Evolutionary conservation across 2,888 invertebrate genomes (phyloP).

Genomic region (Agrotis ipsilon): DNA sequence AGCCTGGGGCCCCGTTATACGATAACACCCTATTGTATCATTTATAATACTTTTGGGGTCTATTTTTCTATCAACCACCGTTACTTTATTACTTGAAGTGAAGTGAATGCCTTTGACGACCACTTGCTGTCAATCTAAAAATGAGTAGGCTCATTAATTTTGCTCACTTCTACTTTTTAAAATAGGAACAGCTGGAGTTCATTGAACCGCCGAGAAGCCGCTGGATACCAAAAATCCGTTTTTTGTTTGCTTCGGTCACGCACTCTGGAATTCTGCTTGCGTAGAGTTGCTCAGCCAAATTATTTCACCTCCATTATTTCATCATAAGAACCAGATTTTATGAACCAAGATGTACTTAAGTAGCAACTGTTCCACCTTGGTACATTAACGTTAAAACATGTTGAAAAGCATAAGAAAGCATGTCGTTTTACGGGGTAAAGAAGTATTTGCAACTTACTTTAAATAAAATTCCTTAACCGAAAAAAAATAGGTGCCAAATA

Average conservation of each 20-base stretch:
- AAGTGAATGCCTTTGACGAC: not conserved
- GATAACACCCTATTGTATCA: no score
- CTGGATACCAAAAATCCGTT: not conserved
- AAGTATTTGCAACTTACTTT: no score
- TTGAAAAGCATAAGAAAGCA: not conserved
- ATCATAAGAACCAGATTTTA: slow-evolving; percentile 9
- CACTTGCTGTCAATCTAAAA: not conserved
- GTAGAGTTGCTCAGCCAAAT: not conserved
- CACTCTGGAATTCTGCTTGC: not conserved
- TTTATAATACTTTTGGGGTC: not conserved
- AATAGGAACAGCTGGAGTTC: slow-evolving; percentile 4
- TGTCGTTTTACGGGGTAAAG: no score
- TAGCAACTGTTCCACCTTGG: slow-evolving; percentile 3
- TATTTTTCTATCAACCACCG: no score
- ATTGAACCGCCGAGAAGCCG: slow-evolving; percentile 7
- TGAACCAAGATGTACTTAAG: not conserved
- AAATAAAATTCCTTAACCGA: no score
- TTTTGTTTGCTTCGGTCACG: not conserved
- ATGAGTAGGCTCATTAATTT: not conserved
- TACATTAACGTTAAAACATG: slow-evolving; percentile 6
- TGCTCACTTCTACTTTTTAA: not conserved
- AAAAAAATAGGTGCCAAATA: no score
- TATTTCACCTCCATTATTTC: not conserved
- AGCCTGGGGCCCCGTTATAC: no score
- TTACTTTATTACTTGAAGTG: not conserved